A percentile compares a stretch with the other conserved stretches of the same genome.
phyloP scores from a whole-genome alignment of 1,140 invertebrate genomes.

The Andricus grossulariae region DNA sequence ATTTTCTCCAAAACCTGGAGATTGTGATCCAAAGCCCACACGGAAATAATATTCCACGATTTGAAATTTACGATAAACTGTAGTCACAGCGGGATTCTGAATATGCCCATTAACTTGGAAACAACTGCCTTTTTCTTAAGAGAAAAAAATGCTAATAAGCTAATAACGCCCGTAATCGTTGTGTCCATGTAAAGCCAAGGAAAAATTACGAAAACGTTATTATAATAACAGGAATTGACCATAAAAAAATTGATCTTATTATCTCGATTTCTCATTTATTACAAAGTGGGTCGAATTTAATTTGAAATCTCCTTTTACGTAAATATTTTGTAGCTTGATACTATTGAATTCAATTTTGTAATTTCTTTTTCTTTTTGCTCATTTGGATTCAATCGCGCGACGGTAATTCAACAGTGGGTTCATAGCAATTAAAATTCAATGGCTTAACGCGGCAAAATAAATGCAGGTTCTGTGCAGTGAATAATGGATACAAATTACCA shows the following conservation, averaged over 20 bases:
- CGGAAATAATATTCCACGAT: constrained; percentile 8
- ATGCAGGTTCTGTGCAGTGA: constrained; percentile 26
- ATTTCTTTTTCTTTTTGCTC: not conserved
- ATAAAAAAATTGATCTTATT: too few species aligned
- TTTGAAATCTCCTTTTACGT: too few species aligned
- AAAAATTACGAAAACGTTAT: not conserved
- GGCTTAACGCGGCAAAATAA: constrained; percentile 21
- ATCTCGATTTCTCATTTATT: too few species aligned
- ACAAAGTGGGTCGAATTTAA: too few species aligned
- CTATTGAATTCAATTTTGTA: constrained; percentile 1
- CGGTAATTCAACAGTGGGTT: constrained; percentile 2
- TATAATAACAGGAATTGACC: too few species aligned
- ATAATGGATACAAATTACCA: constrained; percentile 28
- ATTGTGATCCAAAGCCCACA: constrained; percentile 14
- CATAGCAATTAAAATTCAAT: constrained; percentile 26
- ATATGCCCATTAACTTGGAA: constrained; percentile 14
- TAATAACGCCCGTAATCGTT: not conserved
- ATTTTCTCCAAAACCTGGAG: not conserved
- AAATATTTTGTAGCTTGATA: too few species aligned
- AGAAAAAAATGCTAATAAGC: constrained; percentile 21
- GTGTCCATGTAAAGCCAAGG: not conserved
- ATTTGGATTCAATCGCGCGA: constrained; percentile 4
- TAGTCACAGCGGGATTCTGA: constrained; percentile 22
- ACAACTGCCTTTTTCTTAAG: constrained; percentile 20
- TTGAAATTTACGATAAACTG: constrained; percentile 6